phyloP scores from a whole-genome alignment of 2,888 invertebrate species.

The Nemurella pictetii region DNA sequence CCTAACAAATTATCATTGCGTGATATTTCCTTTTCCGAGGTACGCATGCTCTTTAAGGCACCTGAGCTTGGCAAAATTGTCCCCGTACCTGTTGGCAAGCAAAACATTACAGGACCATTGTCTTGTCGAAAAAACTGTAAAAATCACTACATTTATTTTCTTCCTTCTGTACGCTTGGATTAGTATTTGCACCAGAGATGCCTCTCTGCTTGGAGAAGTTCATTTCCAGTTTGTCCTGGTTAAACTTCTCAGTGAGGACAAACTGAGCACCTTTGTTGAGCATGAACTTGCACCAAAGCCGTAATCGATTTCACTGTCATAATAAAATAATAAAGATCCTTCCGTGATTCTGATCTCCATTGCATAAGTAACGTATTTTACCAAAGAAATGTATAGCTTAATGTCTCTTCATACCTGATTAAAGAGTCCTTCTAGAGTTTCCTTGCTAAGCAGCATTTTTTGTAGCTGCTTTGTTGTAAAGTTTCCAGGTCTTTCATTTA shows the following conservation, averaged over 20 bases:
- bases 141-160: too few species aligned
- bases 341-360: too few species aligned
- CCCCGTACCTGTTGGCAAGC: too few species aligned
- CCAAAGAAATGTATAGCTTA: background rate
- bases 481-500: background rate
- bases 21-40: too few species aligned
- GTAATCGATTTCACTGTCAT: too few species aligned
- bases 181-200: background rate
- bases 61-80: too few species aligned
- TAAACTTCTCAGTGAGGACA: background rate
- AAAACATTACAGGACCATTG: too few species aligned
- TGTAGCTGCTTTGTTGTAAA: background rate
- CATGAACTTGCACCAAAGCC: background rate
- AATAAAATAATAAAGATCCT: background rate
- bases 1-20: too few species aligned
- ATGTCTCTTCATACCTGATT: background rate
- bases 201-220: background rate
- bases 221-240: background rate
- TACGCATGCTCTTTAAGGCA: too few species aligned
- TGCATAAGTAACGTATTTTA: background rate
- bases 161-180: too few species aligned
- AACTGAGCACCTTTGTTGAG: background rate
- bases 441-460: background rate
- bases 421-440: background rate
- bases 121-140: too few species aligned